Percentiles rank a stretch among this genome's conserved stretches.
Evolutionary conservation across 1,140 invertebrate genomes (phyloP).

Genomic region (Drosophila mayri): DNA sequence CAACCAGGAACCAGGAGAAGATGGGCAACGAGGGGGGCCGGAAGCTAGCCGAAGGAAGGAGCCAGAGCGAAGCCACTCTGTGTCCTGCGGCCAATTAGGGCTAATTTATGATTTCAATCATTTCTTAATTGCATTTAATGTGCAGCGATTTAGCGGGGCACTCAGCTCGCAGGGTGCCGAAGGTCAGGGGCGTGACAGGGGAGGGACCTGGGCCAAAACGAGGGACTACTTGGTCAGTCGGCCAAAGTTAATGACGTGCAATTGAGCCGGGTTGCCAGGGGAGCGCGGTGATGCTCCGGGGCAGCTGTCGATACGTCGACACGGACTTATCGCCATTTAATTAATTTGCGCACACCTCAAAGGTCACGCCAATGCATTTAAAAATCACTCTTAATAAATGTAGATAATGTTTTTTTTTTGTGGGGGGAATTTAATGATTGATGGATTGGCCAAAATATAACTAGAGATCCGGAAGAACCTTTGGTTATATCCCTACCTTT

Average conservation of each 20-base stretch:
- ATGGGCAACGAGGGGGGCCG: not conserved
- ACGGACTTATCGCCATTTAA: constrained; percentile 66
- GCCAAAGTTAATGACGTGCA: constrained; percentile 75
- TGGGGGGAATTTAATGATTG: not conserved
- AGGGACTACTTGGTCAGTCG: constrained; percentile 66
- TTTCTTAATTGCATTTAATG: constrained; percentile 83
- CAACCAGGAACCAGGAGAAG: not conserved
- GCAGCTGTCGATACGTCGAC: constrained; percentile 60
- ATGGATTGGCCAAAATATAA: not conserved
- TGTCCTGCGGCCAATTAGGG: constrained; percentile 77
- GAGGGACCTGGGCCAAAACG: not conserved
- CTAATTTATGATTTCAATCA: constrained; percentile 83
- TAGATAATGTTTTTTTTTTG: not conserved
- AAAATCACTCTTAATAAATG: constrained; percentile 1
- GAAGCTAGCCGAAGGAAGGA: not conserved
- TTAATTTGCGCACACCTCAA: constrained; percentile 68
- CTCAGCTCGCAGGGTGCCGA: not conserved
- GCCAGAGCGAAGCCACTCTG: constrained; percentile 1
- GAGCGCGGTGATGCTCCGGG: constrained; percentile 23
- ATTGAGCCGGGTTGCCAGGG: constrained; percentile 23
- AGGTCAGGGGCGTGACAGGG: constrained; percentile 10
- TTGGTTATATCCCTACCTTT: not conserved
- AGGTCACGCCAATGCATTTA: constrained; percentile 52
- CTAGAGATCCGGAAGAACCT: not conserved
- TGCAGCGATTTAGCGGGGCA: constrained; percentile 70